phyloP scores from a whole-genome alignment of 1,140 invertebrate genomes.

The Belonocnema kinseyi region DNA sequence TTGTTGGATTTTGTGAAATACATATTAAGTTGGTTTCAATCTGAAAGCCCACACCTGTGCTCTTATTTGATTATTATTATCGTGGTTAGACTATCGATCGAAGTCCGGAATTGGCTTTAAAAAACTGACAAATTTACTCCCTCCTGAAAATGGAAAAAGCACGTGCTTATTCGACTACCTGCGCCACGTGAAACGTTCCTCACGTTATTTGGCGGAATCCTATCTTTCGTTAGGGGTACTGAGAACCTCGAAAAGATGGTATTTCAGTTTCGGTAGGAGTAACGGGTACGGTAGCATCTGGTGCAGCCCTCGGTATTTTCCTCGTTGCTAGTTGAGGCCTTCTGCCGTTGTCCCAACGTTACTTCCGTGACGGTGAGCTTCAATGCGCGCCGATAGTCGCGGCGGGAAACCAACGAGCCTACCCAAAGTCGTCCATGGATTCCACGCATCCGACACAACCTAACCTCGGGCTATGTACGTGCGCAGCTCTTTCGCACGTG shows the following conservation, averaged over 20 bases:
- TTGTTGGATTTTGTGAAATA: not conserved
- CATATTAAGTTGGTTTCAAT: not conserved
- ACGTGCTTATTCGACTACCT: not conserved
- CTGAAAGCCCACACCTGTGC: too few species aligned
- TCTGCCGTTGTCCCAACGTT: conserved; percentile 73
- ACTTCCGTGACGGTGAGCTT: conserved; percentile 75
- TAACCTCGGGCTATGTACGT: conserved; percentile 41
- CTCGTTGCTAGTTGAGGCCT: conserved; percentile 61
- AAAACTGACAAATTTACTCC: too few species aligned
- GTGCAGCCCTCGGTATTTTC: conserved; percentile 54
- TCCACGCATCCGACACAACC: conserved; percentile 67
- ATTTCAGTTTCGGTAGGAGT: conserved; percentile 2
- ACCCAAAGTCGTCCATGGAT: conserved; percentile 72
- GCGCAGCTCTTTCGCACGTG: conserved; percentile 34
- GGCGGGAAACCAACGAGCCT: conserved; percentile 73
- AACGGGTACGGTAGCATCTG: conserved; percentile 48
- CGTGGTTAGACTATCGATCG: too few species aligned
- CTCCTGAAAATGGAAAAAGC: too few species aligned
- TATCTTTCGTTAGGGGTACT: not conserved
- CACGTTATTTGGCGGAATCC: not conserved
- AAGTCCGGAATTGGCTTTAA: too few species aligned
- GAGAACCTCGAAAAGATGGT: not conserved
- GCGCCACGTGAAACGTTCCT: not conserved
- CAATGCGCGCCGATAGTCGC: conserved; percentile 74
- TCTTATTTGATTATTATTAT: too few species aligned